Conservation (phyloP, 1,140 invertebrate species). For the Orchesella cincta region DNA sequence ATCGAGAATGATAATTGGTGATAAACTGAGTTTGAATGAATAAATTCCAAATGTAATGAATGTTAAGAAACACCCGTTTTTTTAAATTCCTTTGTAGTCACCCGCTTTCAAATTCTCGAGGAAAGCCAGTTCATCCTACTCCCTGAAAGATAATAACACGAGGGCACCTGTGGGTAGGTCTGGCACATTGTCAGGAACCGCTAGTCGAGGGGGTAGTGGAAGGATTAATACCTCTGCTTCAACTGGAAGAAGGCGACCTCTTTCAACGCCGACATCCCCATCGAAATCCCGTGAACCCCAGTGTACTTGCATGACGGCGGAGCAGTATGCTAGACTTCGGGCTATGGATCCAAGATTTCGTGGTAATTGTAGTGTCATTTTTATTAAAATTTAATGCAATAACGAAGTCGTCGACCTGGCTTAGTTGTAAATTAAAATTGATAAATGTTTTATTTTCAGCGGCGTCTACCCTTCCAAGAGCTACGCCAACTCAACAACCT, state of each 20-base stretch:
- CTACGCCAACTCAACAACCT: slow-evolving; percentile 61
- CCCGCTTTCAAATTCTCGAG: slow-evolving; percentile 95
- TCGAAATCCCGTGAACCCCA: slow-evolving; percentile 84
- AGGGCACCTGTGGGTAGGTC: slow-evolving; percentile 38
- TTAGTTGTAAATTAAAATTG: slow-evolving; percentile 32
- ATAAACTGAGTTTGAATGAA: no score
- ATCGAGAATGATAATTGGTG: no score
- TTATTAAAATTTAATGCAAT: slow-evolving; percentile 45
- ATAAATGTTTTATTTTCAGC: slow-evolving; percentile 62
- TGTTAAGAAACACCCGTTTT: no score
- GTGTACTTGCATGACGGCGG: slow-evolving; percentile 91
- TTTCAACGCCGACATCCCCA: slow-evolving; percentile 91
- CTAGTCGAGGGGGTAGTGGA: slow-evolving; percentile 42
- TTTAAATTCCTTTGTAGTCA: slow-evolving; percentile 82
- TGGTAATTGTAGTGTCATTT: no score
- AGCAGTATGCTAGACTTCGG: slow-evolving; percentile 81
- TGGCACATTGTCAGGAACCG: slow-evolving; percentile 33
- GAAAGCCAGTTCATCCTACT: slow-evolving; percentile 94
- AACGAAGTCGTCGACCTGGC: background rate
- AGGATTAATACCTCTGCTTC: slow-evolving; percentile 41
- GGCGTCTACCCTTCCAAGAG: slow-evolving; percentile 79
- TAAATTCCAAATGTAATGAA: no score
- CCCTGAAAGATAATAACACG: slow-evolving; percentile 74
- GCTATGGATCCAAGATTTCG: slow-evolving; percentile 82
- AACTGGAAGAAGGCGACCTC: slow-evolving; percentile 69